Base-by-base conservation (phyloP, 2,888 invertebrate species). In the Rhingia rostrata region DNA sequence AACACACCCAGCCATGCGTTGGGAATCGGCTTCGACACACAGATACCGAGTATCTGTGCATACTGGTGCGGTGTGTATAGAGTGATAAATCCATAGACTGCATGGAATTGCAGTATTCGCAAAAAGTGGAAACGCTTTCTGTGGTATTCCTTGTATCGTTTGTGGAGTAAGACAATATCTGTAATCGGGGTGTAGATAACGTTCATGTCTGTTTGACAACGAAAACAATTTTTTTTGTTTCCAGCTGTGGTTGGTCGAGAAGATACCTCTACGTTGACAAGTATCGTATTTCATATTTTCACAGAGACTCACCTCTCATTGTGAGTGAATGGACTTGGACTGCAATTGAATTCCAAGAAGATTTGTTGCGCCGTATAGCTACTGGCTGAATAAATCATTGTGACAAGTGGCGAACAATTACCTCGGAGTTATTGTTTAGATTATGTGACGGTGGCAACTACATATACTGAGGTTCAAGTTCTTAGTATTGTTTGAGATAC, bases 361-460 rank as follows among this genome's bases (percentile, higher is more conserved):
- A 80, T 66, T 33, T 35, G 43, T 45, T 45, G 22, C 49, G 49
- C 49, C 22, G 30, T 30, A 10, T 30, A 32, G 37, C 39, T 10
- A 41, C 56, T 77, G 39, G 41, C 47, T 67, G 69, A 61, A 73
- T 72, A 73, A 69, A 73, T 78, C 60, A 78, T 58, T 73, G 67
- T 63, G 78, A 78, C 82, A 72, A 83, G 82, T 83, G 78, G 82
- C 72, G 37, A 78, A 78, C 74, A 74, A 81, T 81, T 81, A 81
- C 74, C 75, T 64, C 54, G 79, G 47, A 72, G 49, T 72, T 64
- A 64, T 74, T 64, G 56, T 64, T 74, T 74, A 32, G 43, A 70
- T 70, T 70, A 33, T 51, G 39, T 70, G 45, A 58, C 64, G 75
- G 53, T 14, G 39, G 41, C 45, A 33, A 39, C 45, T 49, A 39